phyloP scores from a whole-genome alignment of 2,797 vertebrate species.

The Oryzias sinensis region DNA sequence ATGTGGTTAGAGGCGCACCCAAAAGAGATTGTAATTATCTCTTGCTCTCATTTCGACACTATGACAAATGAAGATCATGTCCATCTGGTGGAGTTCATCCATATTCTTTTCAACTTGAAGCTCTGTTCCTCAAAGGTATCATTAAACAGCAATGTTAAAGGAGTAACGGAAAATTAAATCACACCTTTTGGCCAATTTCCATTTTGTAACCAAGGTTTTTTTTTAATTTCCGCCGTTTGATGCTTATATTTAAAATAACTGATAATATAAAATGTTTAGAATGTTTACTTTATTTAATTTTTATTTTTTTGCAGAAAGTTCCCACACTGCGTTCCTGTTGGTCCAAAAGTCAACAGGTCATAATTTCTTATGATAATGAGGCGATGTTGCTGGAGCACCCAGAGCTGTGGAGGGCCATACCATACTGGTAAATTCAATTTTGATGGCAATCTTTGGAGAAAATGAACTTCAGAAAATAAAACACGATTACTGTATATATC shows the following conservation, averaged over 20 bases:
- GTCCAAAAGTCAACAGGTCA: conserved; percentile 79
- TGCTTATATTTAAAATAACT: no score
- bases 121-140: conserved; percentile 80
- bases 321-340: conserved; percentile 83
- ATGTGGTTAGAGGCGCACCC: conserved; percentile 83
- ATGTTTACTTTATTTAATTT: neutral
- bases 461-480: neutral
- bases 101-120: conserved; percentile 73
- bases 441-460: neutral
- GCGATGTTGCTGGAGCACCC: conserved; percentile 51
- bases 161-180: neutral
- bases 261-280: no score
- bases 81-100: conserved; percentile 72
- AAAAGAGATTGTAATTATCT: conserved; percentile 81
- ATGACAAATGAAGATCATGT: conserved; percentile 74
- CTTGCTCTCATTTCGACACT: conserved; percentile 81
- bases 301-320: conserved; percentile 66
- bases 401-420: conserved; percentile 81
- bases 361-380: conserved; percentile 82
- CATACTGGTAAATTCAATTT: conserved; percentile 57
- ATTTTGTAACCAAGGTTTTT: no score
- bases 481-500: no score
- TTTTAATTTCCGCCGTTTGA: no score
- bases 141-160: neutral
- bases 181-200: no score